Evolutionary conservation across 2,888 invertebrate species (phyloP), one percentile per base, ranked within the genome.

Genomic region (Ornithoptera priamus): DNA sequence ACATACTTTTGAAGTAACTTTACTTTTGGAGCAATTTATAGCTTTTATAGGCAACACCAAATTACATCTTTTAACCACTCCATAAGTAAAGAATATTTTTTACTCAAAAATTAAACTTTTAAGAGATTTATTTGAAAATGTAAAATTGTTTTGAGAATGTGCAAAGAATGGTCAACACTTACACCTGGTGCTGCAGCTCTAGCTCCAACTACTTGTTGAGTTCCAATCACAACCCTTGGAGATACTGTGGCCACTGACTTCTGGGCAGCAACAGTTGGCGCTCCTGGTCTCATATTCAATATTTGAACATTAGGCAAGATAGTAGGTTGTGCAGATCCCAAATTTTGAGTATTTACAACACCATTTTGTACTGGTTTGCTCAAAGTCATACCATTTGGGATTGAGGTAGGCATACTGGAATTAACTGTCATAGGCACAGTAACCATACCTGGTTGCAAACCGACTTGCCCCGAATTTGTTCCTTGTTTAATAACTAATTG

Each of bases 131-230:
- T 50, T 4, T 18, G 18, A 50, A 17, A 18, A 50, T 18, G 4
- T 50, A 5, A 50, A 50, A 12, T 17, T 15, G 18, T 15, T 5
- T 50, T 18, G 50, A 50, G 50, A 50, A 50, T 17, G 20, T 20
- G n/a, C 10, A 65, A 61, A 67, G 22, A 10, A 62, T 8, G 65
- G 20, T 22, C 22, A 65, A 24, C 74, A 88, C 88, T 95, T 94
- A 96, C 96, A 87, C 95, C 96, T 77, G 97, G 97, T 86, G 95
- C 95, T 77, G 97, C 96, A 66, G 97, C 96, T 84, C 97, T 93
- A 64, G 96, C 93, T 78, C 96, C 96, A 76, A 97, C 95, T 92
- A 97, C 95, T 87, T 97, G 96, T 79, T 95, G 96, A 73, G 95
- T 94, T 79, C 96, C 96, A 78, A 97, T 96, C 78, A 97, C 96